These are phyloP conservation scores for Sitobion miscanthi DNA, from an alignment of 1,140 invertebrate genomes.

Conservation along the genomic window DNA sequence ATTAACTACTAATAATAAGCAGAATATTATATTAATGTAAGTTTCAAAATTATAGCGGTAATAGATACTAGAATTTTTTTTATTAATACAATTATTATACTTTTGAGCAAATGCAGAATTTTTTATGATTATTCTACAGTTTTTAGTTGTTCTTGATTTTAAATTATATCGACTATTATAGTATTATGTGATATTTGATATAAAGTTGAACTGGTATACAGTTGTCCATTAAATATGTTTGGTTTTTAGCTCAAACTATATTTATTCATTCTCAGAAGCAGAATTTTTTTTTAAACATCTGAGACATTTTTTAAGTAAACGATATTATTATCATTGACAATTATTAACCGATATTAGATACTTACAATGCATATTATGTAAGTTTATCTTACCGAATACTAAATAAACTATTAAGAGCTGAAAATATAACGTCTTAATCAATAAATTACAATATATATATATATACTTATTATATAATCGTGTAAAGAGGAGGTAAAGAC, in stretches of 20 bases:
- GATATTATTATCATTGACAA: background rate
- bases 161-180: no score
- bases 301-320: background rate
- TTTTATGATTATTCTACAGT: no score
- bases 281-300: no score
- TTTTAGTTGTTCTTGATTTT: no score
- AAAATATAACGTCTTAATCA: no score
- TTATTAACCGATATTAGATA: background rate
- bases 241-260: no score
- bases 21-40: background rate
- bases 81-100: no score
- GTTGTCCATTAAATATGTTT: no score
- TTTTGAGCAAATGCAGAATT: no score
- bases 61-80: background rate
- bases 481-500: background rate
- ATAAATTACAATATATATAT: background rate
- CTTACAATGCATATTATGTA: background rate
- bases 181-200: background rate
- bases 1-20: background rate
- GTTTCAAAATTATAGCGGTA: background rate
- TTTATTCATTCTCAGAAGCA: no score
- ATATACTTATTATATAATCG: background rate
- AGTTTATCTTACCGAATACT: background rate
- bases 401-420: background rate
- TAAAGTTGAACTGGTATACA: background rate